These are phyloP conservation scores for Dynastes maya DNA, from an alignment of 2,888 invertebrate species.

Conservation along the genomic window DNA sequence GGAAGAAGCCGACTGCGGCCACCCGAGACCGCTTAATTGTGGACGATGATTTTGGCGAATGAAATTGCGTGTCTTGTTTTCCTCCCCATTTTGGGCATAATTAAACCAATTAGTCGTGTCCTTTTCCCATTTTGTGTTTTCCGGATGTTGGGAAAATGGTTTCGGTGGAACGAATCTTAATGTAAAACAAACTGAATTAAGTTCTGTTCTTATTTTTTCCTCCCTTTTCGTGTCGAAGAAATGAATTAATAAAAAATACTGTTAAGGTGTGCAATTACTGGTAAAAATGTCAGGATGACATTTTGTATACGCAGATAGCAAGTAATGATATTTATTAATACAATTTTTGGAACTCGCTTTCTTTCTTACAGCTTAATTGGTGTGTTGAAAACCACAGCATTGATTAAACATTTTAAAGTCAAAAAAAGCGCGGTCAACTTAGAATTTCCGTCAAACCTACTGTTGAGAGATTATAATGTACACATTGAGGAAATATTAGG, in stretches of 20 bases:
- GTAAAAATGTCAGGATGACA: too few relatives aligned
- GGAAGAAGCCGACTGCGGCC: conserved; percentile 13
- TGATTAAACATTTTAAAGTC: too few relatives aligned
- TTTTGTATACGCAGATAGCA: too few relatives aligned
- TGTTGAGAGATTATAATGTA: too few relatives aligned
- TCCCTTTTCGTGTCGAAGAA: neutral
- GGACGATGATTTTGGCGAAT: conserved; percentile 47
- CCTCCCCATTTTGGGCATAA: conserved; percentile 38
- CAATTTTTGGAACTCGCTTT: too few relatives aligned
- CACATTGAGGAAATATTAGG: too few relatives aligned
- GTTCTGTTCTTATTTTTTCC: neutral
- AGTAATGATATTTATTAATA: too few relatives aligned
- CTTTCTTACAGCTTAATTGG: too few relatives aligned
- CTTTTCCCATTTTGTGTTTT: conserved; percentile 6
- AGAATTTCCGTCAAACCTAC: too few relatives aligned
- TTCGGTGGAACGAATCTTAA: conserved; percentile 19
- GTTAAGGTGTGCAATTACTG: neutral
- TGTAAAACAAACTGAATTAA: conserved; percentile 31
- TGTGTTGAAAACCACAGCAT: too few relatives aligned
- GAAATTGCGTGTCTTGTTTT: conserved; percentile 42
- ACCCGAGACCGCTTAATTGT: conserved; percentile 51
- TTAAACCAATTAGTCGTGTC: conserved; percentile 44
- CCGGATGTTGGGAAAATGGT: conserved; percentile 9
- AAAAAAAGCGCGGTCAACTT: too few relatives aligned
- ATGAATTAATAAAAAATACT: neutral